Percentiles rank a stretch among this genome's conserved stretches.
phyloP scores from a whole-genome alignment of 2,113 vertebrate genomes.

The Okapia johnstoni region DNA sequence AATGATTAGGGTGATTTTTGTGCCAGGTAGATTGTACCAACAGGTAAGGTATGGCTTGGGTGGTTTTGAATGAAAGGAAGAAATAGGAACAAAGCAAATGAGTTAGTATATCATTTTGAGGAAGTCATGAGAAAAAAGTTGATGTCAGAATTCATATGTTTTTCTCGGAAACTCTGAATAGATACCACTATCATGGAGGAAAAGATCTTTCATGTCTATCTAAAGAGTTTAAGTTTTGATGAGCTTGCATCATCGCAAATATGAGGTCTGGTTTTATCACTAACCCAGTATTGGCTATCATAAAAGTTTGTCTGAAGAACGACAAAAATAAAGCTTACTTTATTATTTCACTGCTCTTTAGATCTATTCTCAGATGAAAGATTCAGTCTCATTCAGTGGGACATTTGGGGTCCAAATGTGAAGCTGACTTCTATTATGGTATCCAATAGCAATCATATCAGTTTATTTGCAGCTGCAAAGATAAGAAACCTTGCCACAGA shows the following conservation, averaged over 20 bases:
- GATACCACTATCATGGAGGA: not conserved
- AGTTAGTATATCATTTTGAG: not conserved
- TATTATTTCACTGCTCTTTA: slow-evolving; percentile 23
- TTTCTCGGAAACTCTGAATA: not conserved
- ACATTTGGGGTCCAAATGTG: slow-evolving; percentile 36
- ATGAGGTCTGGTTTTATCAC: not conserved
- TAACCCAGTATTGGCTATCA: not conserved
- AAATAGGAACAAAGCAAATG: not conserved
- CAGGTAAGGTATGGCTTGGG: not conserved
- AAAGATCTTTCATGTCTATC: not conserved
- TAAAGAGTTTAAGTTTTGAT: not conserved
- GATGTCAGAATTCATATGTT: not conserved
- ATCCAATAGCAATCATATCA: not conserved
- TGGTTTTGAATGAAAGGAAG: not conserved
- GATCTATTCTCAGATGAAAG: slow-evolving; percentile 16
- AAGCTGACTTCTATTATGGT: not conserved
- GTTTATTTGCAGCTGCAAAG: not conserved
- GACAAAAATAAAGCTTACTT: not conserved
- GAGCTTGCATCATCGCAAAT: not conserved
- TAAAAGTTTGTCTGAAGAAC: not conserved
- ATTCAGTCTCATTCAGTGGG: not conserved
- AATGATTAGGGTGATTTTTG: not conserved
- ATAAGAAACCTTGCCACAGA: not conserved
- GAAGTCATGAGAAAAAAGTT: not conserved
- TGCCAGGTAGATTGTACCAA: not conserved